Conservation (phyloP, 1,140 invertebrate genomes). For the Lanistes nyassanus region DNA sequence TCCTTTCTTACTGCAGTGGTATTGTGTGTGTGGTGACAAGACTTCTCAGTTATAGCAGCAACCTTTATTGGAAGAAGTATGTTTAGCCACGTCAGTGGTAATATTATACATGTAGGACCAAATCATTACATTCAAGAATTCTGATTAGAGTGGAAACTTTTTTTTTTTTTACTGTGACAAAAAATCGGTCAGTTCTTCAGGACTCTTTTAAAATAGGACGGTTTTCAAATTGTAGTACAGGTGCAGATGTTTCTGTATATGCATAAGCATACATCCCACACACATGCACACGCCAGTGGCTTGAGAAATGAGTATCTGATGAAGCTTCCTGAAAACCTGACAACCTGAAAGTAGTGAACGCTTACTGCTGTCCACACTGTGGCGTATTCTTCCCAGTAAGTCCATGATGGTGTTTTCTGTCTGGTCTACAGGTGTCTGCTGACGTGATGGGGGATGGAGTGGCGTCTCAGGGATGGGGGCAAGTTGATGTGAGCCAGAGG, state of each 20-base stretch:
- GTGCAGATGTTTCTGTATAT: not conserved
- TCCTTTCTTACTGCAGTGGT: no score
- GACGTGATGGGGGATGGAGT: slow-evolving; percentile 37
- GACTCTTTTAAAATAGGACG: not conserved
- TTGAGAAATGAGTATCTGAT: no score
- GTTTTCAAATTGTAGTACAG: not conserved
- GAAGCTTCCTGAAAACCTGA: not conserved
- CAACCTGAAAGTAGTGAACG: not conserved
- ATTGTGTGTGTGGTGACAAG: no score
- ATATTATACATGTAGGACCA: not conserved
- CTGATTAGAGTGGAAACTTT: not conserved
- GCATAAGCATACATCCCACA: not conserved
- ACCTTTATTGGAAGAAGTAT: not conserved
- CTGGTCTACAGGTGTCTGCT: slow-evolving; percentile 38
- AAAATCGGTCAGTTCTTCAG: no score
- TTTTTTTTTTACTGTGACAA: not conserved
- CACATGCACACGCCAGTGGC: no score
- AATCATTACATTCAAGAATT: not conserved
- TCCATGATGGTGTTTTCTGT: slow-evolving; percentile 48
- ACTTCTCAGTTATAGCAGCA: no score
- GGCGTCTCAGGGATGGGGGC: slow-evolving; percentile 33
- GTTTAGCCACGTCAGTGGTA: not conserved
- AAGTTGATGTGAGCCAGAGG: slow-evolving; percentile 29
- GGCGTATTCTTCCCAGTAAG: slow-evolving; percentile 46
- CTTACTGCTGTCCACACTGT: slow-evolving; percentile 53